Conservation (phyloP, 2,797 vertebrate genomes). For the Lagorchestes hirsutus region DNA sequence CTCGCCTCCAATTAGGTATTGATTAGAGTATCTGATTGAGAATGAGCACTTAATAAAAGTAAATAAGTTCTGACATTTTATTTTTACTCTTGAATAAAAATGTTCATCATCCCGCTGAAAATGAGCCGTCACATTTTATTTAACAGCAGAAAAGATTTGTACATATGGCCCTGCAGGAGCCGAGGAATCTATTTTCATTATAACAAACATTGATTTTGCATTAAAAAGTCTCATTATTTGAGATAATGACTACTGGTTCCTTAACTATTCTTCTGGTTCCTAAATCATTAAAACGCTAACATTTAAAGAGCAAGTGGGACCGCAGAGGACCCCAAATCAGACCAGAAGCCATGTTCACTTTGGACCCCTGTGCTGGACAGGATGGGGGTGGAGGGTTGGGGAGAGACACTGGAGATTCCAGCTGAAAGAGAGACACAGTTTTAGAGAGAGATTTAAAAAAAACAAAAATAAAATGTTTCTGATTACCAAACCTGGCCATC, state of each 20-base stretch:
- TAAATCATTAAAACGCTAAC: conserved; percentile 86
- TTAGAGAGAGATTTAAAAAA: neutral
- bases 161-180: conserved; percentile 85
- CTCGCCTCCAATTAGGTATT: conserved; percentile 71
- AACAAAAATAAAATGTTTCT: neutral
- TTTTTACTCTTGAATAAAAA: conserved; percentile 84
- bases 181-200: conserved; percentile 89
- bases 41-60: conserved; percentile 79
- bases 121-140: conserved; percentile 84
- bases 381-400: neutral
- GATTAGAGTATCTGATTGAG: conserved; percentile 80
- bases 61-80: conserved; percentile 85
- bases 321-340: conserved; percentile 59
- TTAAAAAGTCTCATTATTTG: conserved; percentile 90
- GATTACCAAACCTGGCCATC: neutral
- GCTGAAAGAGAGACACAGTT: neutral
- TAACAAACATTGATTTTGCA: conserved; percentile 90
- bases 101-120: conserved; percentile 79
- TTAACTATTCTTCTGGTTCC: conserved; percentile 88
- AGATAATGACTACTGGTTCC: conserved; percentile 88
- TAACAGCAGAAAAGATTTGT: conserved; percentile 84
- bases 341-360: conserved; percentile 31
- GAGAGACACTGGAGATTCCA: neutral
- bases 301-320: conserved; percentile 79
- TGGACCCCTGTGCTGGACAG: neutral